These are phyloP conservation scores for Toxostoma redivivum DNA, from an alignment of 2,113 vertebrate genomes.

Conservation along the genomic window DNA sequence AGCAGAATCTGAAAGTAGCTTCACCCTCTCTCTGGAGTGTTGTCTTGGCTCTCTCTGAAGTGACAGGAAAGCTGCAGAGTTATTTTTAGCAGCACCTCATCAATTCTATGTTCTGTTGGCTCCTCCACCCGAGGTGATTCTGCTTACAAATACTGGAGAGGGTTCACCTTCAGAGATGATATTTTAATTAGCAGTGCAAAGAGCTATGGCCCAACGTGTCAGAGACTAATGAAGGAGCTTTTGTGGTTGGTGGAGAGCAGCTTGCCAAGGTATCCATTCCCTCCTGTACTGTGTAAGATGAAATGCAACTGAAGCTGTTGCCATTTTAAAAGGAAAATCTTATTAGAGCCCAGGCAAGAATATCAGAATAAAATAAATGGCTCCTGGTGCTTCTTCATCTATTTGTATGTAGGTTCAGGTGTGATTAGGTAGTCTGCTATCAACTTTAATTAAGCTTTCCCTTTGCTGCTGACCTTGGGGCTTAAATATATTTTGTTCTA, in stretches of 20 bases:
- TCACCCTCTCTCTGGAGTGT: background rate
- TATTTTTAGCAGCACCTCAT: slow-evolving; percentile 31
- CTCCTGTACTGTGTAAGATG: background rate
- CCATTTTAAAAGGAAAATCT: background rate
- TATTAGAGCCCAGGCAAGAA: background rate
- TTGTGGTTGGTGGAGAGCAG: background rate
- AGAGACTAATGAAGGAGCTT: background rate
- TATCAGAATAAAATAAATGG: background rate
- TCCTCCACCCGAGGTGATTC: background rate
- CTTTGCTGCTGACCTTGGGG: slow-evolving; percentile 18
- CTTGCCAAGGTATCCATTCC: background rate
- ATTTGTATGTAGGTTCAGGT: slow-evolving; percentile 17
- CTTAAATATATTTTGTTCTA: slow-evolving; percentile 1
- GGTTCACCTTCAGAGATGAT: slow-evolving; percentile 42
- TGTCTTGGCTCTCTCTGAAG: background rate
- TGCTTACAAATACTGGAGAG: slow-evolving; percentile 7
- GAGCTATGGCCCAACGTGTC: slow-evolving; percentile 4
- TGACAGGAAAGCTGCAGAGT: background rate
- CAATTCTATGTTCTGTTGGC: background rate
- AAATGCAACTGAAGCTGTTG: background rate
- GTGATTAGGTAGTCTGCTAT: slow-evolving; percentile 7
- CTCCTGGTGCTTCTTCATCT: slow-evolving; percentile 23
- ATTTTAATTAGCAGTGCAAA: slow-evolving; percentile 35
- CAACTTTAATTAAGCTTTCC: slow-evolving; percentile 42
- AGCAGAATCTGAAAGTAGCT: background rate